A percentile compares a stretch with the other conserved stretches of the same genome.
These are phyloP conservation scores for Myotis daubentonii DNA, from an alignment of 2,797 vertebrate species.

Conservation along the genomic window DNA sequence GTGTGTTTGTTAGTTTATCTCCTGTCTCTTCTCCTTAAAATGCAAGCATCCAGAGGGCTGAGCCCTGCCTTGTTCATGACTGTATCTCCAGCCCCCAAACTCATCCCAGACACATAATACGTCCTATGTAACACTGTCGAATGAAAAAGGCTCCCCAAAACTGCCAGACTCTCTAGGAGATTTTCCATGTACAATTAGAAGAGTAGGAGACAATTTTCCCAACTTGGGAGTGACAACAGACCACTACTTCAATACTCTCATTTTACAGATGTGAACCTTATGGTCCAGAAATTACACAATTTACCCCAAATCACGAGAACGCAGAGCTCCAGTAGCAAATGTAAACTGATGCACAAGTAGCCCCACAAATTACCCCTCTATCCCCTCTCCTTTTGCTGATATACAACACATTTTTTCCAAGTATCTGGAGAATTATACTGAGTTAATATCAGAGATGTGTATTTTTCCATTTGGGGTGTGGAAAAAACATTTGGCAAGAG, in stretches of 20 bases:
- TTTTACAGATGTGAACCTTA: not conserved
- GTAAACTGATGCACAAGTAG: not conserved
- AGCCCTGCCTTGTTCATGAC: not conserved
- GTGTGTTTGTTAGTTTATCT: not conserved
- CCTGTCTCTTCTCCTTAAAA: not conserved
- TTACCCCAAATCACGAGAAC: not conserved
- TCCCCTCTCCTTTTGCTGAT: not conserved
- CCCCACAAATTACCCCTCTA: not conserved
- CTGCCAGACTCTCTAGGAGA: not conserved
- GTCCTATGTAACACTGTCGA: not conserved
- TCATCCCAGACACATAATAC: not conserved
- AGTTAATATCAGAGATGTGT: not conserved
- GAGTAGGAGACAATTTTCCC: not conserved
- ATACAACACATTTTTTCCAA: not conserved
- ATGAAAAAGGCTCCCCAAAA: not conserved
- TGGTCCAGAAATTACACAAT: not conserved
- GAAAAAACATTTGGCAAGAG: constrained; percentile 2
- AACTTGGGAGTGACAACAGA: not conserved
- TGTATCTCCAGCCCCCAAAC: not conserved
- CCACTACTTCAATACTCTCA: not conserved
- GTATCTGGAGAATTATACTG: not conserved
- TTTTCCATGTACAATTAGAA: constrained; percentile 17
- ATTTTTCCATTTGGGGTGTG: not conserved
- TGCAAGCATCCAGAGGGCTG: not conserved
- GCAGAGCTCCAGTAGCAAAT: not conserved